A percentile compares a stretch with the other conserved stretches of the same genome.
Evolutionary conservation across 2,797 vertebrate genomes (phyloP).

Genomic region (Enteromius paludinosus): DNA sequence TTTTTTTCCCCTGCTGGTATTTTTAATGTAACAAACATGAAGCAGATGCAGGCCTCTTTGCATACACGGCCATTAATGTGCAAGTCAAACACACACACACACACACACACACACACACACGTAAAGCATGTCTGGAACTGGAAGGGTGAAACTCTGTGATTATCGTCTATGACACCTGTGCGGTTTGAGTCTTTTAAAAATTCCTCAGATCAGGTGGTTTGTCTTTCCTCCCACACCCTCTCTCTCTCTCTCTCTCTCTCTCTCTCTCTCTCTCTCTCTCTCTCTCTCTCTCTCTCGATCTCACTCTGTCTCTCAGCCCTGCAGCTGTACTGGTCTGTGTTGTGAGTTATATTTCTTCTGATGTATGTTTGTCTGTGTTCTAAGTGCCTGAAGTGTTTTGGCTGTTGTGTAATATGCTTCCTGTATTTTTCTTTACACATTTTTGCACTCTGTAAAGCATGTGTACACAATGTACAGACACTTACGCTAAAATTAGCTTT

Average conservation of each 20-base stretch:
- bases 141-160: slow-evolving; percentile 35
- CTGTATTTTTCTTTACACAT: slow-evolving; percentile 53
- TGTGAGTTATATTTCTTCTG: slow-evolving; percentile 48
- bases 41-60: slow-evolving; percentile 21
- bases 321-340: slow-evolving; percentile 39
- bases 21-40: slow-evolving; percentile 47
- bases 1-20: slow-evolving; percentile 34
- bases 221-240: not conserved
- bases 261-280: not conserved
- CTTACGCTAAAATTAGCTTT: not conserved
- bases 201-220: slow-evolving; percentile 46
- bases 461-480: not conserved
- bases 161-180: slow-evolving; percentile 30
- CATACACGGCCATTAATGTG: slow-evolving; percentile 25
- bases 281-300: not conserved
- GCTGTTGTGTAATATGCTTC: slow-evolving; percentile 59
- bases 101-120: not conserved
- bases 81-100: not conserved
- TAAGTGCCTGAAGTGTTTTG: slow-evolving; percentile 46
- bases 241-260: not conserved
- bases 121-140: not conserved
- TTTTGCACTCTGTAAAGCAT: slow-evolving; percentile 34
- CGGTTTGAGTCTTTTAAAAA: slow-evolving; percentile 36
- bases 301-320: not conserved
- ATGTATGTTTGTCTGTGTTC: slow-evolving; percentile 40